These are phyloP conservation scores for Bufo gargarizans DNA, from an alignment of 2,113 vertebrate genomes.

Conservation along the genomic window DNA sequence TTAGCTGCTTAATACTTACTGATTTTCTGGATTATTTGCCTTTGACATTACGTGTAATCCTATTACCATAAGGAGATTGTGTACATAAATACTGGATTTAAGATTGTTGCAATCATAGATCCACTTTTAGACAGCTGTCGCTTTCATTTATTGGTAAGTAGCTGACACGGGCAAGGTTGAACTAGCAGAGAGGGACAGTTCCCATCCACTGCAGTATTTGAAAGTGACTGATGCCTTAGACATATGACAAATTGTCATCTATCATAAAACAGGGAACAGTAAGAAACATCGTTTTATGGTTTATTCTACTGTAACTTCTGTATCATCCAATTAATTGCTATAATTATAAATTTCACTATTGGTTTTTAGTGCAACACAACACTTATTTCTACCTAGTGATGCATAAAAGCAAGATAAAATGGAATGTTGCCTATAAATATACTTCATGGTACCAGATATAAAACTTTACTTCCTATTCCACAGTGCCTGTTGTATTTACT, in stretches of 20 bases:
- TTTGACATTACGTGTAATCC: slow-evolving; percentile 18
- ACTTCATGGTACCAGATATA: neutral
- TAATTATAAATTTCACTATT: neutral
- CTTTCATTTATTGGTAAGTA: neutral
- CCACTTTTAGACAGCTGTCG: slow-evolving; percentile 46
- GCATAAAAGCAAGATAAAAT: neutral
- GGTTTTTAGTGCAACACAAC: neutral
- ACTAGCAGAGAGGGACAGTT: neutral
- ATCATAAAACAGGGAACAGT: neutral
- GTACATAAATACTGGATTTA: slow-evolving; percentile 29
- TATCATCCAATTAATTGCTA: neutral
- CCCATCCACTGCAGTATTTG: neutral
- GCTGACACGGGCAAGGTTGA: slow-evolving; percentile 10
- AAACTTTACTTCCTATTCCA: neutral
- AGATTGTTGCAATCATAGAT: slow-evolving; percentile 29
- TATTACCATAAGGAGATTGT: slow-evolving; percentile 56
- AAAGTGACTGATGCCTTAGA: neutral
- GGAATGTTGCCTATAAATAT: neutral
- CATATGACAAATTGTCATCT: slow-evolving; percentile 2
- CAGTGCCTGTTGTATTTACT: neutral
- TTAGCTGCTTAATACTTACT: slow-evolving; percentile 13
- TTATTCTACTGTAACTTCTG: neutral
- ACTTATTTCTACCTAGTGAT: neutral
- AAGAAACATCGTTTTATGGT: neutral
- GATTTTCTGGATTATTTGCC: slow-evolving; percentile 15